These are phyloP conservation scores for Nomada flava DNA, from an alignment of 2,888 invertebrate genomes.

Conservation along the genomic window DNA sequence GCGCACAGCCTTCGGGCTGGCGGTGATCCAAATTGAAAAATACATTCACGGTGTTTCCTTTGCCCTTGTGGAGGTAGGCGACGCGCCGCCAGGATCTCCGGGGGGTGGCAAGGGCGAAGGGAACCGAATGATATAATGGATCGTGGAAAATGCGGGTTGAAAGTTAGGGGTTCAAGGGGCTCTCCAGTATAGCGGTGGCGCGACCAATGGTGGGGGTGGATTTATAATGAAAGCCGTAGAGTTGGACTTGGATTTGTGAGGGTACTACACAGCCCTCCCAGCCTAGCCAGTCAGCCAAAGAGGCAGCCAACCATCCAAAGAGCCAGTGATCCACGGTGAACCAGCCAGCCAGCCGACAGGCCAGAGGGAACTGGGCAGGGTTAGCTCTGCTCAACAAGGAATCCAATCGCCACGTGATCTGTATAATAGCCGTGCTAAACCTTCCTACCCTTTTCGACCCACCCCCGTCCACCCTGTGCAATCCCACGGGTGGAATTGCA, in stretches of 20 bases:
- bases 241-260: constrained; percentile 83
- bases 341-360: constrained; percentile 36
- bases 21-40: constrained; percentile 83
- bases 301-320: constrained; percentile 60
- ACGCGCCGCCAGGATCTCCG: constrained; percentile 65
- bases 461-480: constrained; percentile 58
- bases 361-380: constrained; percentile 36
- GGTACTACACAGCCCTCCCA: constrained; percentile 76
- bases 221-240: constrained; percentile 84
- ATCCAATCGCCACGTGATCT: constrained; percentile 84
- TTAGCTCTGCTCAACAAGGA: constrained; percentile 73
- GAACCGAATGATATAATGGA: constrained; percentile 82
- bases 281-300: constrained; percentile 66
- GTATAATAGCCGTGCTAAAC: constrained; percentile 82
- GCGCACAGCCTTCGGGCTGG: constrained; percentile 75
- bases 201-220: constrained; percentile 75
- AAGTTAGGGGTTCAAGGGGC: constrained; percentile 80
- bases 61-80: constrained; percentile 60
- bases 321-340: constrained; percentile 60
- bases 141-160: constrained; percentile 81
- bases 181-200: constrained; percentile 53
- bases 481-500: constrained; percentile 80
- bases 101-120: constrained; percentile 65
- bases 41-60: constrained; percentile 82
- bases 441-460: constrained; percentile 65